These are phyloP conservation scores for Leptopilina clavipes DNA, from an alignment of 1,140 invertebrate genomes.

Conservation along the genomic window DNA sequence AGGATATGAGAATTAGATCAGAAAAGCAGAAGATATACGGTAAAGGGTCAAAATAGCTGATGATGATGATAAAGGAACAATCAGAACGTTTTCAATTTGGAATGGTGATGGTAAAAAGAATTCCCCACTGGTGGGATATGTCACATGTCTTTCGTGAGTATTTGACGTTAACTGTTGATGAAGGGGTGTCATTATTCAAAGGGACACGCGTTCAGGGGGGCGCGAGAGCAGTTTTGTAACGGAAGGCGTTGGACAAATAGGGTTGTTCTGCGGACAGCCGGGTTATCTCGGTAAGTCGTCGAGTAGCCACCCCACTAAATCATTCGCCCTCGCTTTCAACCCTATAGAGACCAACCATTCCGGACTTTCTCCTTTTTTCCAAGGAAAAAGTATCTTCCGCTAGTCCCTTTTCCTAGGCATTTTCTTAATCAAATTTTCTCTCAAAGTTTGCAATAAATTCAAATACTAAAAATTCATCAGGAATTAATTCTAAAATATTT, in stretches of 20 bases:
- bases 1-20: too few relatives aligned
- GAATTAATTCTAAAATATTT: too few relatives aligned
- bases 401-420: too few relatives aligned
- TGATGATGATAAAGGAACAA: too few relatives aligned
- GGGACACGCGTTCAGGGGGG: constrained; percentile 34
- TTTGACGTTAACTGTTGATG: not conserved
- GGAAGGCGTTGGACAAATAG: constrained; percentile 71
- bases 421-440: too few relatives aligned
- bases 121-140: too few relatives aligned
- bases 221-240: constrained; percentile 64
- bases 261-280: constrained; percentile 70
- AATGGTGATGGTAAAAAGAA: too few relatives aligned
- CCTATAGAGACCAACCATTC: constrained; percentile 27
- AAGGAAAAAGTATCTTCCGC: not conserved
- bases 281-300: constrained; percentile 71
- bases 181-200: constrained; percentile 40
- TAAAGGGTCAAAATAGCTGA: too few relatives aligned
- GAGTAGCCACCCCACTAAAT: constrained; percentile 70
- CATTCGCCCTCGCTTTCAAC: constrained; percentile 55
- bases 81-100: too few relatives aligned
- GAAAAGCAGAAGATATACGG: too few relatives aligned
- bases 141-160: not conserved
- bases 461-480: too few relatives aligned
- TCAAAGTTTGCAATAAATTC: too few relatives aligned
- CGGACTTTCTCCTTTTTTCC: constrained; percentile 20